These are phyloP conservation scores for Platysternon megacephalum DNA, from an alignment of 2,113 vertebrate species.

Conservation along the genomic window DNA sequence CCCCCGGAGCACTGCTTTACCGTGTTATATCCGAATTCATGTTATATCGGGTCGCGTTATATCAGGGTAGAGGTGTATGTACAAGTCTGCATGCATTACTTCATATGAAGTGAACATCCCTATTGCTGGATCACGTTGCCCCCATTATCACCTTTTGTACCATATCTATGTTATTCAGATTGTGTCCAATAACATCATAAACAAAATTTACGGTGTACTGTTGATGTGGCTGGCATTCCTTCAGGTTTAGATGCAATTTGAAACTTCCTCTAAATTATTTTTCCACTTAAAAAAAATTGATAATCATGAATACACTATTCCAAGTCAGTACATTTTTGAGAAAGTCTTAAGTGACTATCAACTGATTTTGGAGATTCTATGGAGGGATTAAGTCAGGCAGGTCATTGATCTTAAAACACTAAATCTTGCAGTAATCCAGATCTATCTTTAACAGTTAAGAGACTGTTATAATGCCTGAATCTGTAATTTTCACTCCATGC, in stretches of 20 bases:
- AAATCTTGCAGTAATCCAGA: background rate
- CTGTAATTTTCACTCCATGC: too few species aligned
- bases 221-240: background rate
- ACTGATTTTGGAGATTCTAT: background rate
- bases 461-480: background rate
- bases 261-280: background rate
- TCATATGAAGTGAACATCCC: background rate
- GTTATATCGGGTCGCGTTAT: too few species aligned
- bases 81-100: background rate
- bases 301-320: background rate
- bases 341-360: background rate
- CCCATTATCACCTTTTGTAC: background rate
- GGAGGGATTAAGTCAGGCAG: background rate
- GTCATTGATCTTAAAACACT: background rate
- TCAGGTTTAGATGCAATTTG: background rate
- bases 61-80: too few species aligned
- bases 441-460: background rate
- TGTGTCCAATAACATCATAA: background rate
- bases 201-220: background rate
- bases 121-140: background rate
- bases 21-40: too few species aligned
- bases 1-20: too few species aligned
- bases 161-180: background rate
- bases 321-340: background rate
- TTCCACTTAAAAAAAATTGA: background rate